Conservation (phyloP, 2,888 invertebrate species). For the Spodoptera picta region DNA sequence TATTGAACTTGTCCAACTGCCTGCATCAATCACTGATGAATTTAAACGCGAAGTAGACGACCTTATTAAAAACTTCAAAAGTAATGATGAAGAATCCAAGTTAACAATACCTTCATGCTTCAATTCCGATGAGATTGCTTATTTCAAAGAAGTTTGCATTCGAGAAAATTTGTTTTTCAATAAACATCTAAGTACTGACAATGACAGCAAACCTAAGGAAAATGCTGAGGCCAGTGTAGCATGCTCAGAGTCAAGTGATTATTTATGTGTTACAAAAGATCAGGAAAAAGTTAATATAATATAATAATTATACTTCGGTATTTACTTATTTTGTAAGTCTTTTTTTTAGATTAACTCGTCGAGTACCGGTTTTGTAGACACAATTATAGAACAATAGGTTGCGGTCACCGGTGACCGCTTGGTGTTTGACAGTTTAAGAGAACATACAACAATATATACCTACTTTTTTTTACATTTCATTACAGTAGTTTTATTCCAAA, state of each 20-base stretch:
- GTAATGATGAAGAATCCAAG: constrained; percentile 76
- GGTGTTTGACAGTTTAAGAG: no score
- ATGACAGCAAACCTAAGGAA: constrained; percentile 12
- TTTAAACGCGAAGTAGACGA: constrained; percentile 81
- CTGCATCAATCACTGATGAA: constrained; percentile 68
- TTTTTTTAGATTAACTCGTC: no score
- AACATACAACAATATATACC: no score
- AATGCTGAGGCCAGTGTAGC: constrained; percentile 12
- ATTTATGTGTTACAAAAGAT: constrained; percentile 23
- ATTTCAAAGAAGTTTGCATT: constrained; percentile 81
- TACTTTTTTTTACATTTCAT: no score
- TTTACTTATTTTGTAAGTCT: no score
- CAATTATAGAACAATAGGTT: no score
- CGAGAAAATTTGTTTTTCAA: constrained; percentile 81
- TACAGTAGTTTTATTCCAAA: no score
- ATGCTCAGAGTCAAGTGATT: constrained; percentile 14
- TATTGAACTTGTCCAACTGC: constrained; percentile 51
- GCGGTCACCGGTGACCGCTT: no score
- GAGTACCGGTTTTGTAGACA: no score
- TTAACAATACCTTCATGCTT: constrained; percentile 85
- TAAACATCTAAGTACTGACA: constrained; percentile 59
- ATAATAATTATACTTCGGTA: no score
- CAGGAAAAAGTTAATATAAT: background rate
- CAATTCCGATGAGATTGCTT: constrained; percentile 80
- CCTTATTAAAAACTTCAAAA: constrained; percentile 82